These are phyloP conservation scores for Pilophorus perplexus DNA, from an alignment of 2,888 invertebrate genomes.

Conservation along the genomic window DNA sequence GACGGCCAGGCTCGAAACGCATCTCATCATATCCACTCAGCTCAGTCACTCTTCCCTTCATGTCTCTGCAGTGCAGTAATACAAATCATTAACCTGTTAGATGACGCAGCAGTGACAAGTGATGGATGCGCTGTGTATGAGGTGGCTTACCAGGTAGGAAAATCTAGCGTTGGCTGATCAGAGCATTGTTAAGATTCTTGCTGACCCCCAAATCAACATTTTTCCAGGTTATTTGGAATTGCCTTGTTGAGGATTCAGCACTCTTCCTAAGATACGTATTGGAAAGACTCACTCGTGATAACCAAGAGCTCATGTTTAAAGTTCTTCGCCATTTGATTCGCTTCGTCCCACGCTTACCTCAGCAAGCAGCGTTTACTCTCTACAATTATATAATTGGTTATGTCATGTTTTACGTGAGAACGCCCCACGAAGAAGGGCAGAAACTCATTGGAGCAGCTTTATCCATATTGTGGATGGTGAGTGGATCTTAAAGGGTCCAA, in stretches of 20 bases:
- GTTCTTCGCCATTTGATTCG: slow-evolving; percentile 85
- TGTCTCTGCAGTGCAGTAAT: slow-evolving; percentile 93
- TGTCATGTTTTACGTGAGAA: slow-evolving; percentile 97
- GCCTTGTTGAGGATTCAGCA: slow-evolving; percentile 95
- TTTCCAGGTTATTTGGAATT: slow-evolving; percentile 90
- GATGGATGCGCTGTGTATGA: slow-evolving; percentile 97
- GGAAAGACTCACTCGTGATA: slow-evolving; percentile 89
- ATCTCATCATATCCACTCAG: slow-evolving; percentile 82
- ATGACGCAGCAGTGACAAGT: slow-evolving; percentile 91
- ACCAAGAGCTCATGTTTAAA: slow-evolving; percentile 93
- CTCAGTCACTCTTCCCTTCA: slow-evolving; percentile 94
- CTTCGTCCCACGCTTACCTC: slow-evolving; percentile 88
- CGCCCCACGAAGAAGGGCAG: slow-evolving; percentile 93
- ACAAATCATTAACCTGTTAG: slow-evolving; percentile 88
- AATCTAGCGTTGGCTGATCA: too few relatives aligned
- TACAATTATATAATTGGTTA: slow-evolving; percentile 99
- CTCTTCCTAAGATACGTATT: slow-evolving; percentile 92
- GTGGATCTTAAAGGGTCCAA: too few relatives aligned
- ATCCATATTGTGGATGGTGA: slow-evolving; percentile 93
- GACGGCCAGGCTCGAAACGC: slow-evolving; percentile 66
- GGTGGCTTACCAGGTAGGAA: slow-evolving; percentile 82
- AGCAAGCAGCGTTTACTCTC: slow-evolving; percentile 95
- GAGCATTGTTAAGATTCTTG: too few relatives aligned
- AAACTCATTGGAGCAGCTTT: slow-evolving; percentile 91
- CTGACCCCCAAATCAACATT: too few relatives aligned